Conservation (phyloP, 2,797 vertebrate species). For the Anabas testudineus region DNA sequence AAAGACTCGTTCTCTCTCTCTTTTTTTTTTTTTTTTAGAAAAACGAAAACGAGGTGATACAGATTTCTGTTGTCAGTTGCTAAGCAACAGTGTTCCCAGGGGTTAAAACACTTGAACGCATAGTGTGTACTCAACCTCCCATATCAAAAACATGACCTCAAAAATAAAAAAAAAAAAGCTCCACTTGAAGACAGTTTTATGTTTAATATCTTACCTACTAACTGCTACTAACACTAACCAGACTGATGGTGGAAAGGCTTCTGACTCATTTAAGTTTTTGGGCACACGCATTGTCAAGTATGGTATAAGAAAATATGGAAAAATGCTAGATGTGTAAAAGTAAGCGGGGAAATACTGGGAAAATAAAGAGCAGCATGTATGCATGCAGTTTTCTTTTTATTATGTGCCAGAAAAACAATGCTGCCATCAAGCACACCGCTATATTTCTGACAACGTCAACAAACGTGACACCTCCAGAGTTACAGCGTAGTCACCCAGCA, state of each 20-base stretch:
- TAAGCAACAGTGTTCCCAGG: conserved; percentile 9
- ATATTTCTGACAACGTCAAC: conserved; percentile 2
- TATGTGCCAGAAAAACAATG: background rate
- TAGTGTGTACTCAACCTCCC: conserved; percentile 6
- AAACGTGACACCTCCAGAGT: conserved; percentile 13
- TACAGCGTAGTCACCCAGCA: conserved; percentile 20
- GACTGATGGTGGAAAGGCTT: background rate
- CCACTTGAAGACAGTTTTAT: conserved; percentile 9
- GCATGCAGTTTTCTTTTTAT: background rate
- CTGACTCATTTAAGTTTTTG: background rate
- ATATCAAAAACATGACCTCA: background rate
- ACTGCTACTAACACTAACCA: background rate
- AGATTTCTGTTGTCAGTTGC: conserved; percentile 33
- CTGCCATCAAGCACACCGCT: background rate
- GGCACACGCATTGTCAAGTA: background rate
- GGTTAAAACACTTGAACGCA: conserved; percentile 22
- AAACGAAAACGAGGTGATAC: background rate
- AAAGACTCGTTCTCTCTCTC: no score
- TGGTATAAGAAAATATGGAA: background rate
- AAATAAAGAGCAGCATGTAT: background rate
- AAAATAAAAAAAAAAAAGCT: background rate
- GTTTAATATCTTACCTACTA: conserved; percentile 1
- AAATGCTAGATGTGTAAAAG: background rate
- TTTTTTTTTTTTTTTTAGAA: no score
- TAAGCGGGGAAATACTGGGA: background rate